These are phyloP conservation scores for Candoia aspera DNA, from an alignment of 2,113 vertebrate genomes.

Conservation along the genomic window DNA sequence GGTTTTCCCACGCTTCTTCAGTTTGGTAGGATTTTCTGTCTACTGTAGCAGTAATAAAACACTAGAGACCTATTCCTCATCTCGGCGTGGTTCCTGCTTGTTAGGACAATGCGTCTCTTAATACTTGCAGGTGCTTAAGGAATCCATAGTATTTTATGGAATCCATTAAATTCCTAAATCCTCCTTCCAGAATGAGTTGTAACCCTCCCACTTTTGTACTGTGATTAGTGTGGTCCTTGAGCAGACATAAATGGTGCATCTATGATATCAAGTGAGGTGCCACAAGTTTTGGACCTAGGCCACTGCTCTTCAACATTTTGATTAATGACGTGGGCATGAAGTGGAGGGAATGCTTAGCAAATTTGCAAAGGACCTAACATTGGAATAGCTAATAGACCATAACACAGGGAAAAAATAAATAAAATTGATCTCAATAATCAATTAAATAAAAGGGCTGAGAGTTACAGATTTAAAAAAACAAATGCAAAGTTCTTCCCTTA, in stretches of 20 bases:
- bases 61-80: too few species aligned
- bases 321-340: not conserved
- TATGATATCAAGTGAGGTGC: not conserved
- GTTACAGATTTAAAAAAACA: not conserved
- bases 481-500: not conserved
- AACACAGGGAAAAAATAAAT: not conserved
- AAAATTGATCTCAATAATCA: not conserved
- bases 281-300: not conserved
- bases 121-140: not conserved
- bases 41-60: too few species aligned
- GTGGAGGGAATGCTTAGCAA: not conserved
- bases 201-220: not conserved
- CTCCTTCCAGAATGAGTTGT: not conserved
- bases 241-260: not conserved
- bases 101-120: too few species aligned
- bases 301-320: not conserved
- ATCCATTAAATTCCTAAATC: not conserved
- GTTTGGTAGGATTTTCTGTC: too few species aligned
- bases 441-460: not conserved
- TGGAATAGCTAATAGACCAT: not conserved
- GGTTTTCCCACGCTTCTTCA: too few species aligned
- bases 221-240: not conserved
- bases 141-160: not conserved
- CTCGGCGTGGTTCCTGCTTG: too few species aligned
- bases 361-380: not conserved